Conservation (phyloP, 2,797 vertebrate genomes). For the Phataginus tetradactyla region DNA sequence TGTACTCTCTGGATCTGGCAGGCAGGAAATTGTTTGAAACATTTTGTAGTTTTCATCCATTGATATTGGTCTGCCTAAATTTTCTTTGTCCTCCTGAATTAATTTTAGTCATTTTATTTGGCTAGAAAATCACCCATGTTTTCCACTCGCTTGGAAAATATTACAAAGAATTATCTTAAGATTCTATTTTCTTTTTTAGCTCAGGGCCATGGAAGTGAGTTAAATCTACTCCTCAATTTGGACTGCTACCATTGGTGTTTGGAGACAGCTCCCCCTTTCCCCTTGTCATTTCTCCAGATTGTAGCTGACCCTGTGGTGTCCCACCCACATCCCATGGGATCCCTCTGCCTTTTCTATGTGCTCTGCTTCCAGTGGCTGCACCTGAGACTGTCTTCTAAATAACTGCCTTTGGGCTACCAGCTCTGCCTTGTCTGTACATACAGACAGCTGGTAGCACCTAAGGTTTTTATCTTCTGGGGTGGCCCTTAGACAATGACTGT, state of each 20-base stretch:
- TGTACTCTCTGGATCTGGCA: neutral
- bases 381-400: neutral
- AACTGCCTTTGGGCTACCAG: neutral
- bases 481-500: neutral
- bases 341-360: neutral
- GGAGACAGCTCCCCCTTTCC: neutral
- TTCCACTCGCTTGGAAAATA: neutral
- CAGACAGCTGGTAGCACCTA: neutral
- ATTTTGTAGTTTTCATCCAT: conserved; percentile 14
- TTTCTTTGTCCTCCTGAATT: conserved; percentile 19
- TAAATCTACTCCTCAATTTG: neutral
- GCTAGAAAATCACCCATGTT: neutral
- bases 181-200: neutral
- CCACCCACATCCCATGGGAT: neutral
- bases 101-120: conserved; percentile 25
- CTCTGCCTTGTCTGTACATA: no score
- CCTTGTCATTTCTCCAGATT: neutral
- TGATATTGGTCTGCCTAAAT: neutral
- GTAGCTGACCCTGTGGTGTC: neutral
- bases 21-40: neutral
- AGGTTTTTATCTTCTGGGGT: neutral
- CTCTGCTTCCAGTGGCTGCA: neutral
- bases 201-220: neutral
- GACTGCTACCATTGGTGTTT: neutral
- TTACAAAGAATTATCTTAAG: neutral